These are phyloP conservation scores for Odontomachus brunneus DNA, from an alignment of 1,140 invertebrate species.

Conservation along the genomic window DNA sequence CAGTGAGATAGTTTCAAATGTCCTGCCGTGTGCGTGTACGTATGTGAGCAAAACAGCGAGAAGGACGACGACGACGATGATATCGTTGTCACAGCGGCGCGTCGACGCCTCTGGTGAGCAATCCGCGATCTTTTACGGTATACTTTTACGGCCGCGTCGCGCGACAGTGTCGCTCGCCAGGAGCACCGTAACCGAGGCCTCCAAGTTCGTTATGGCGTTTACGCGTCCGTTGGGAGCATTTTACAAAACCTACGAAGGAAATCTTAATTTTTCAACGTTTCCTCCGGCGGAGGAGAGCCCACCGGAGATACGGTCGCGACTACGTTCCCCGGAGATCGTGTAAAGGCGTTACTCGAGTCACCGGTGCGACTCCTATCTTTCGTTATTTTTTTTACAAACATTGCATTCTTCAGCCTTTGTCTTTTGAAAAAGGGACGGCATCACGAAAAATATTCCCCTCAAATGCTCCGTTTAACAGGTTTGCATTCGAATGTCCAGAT, in stretches of 20 bases:
- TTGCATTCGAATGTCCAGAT: no score
- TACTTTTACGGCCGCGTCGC: conserved; percentile 54
- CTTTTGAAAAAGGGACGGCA: no score
- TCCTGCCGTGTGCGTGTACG: conserved; percentile 2
- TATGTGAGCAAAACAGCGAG: conserved; percentile 13
- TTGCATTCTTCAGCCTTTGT: no score
- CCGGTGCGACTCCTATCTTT: no score
- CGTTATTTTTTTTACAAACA: no score
- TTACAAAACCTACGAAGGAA: conserved; percentile 3
- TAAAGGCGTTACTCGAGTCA: no score
- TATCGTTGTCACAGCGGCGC: not conserved
- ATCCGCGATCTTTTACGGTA: conserved; percentile 60
- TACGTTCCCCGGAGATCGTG: not conserved
- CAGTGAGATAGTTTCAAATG: conserved; percentile 48
- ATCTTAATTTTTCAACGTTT: conserved; percentile 14
- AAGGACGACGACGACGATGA: not conserved
- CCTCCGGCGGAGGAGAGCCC: not conserved
- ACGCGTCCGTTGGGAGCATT: conserved; percentile 39
- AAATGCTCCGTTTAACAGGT: no score
- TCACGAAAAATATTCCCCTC: no score
- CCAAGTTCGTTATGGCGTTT: conserved; percentile 37
- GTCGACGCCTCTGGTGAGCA: conserved; percentile 56
- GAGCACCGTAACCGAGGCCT: not conserved
- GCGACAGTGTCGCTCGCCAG: conserved; percentile 28
- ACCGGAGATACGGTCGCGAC: no score